Percentiles rank a stretch among this genome's conserved stretches.
These are phyloP conservation scores for Lepidocyrtinus sp. DNA, from an alignment of 2,888 invertebrate species.

Conservation along the genomic window DNA sequence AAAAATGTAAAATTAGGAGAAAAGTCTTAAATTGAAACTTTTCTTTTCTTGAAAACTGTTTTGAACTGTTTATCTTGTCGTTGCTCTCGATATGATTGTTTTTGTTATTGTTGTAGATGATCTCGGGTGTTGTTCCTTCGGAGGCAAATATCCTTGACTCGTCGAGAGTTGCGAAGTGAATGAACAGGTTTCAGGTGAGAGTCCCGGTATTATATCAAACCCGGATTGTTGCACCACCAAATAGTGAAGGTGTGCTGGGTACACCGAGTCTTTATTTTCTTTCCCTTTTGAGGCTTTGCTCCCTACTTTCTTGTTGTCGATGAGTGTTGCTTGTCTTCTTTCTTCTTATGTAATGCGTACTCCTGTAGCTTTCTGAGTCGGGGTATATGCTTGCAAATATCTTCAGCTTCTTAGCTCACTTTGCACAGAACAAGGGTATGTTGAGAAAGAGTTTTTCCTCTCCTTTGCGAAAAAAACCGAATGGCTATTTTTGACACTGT, in stretches of 20 bases:
- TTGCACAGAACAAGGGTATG: too few relatives aligned
- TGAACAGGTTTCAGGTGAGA: conserved; percentile 64
- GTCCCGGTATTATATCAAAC: conserved; percentile 64
- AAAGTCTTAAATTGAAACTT: conserved; percentile 5
- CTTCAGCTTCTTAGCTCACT: too few relatives aligned
- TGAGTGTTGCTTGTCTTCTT: conserved; percentile 2
- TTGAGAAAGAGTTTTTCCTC: too few relatives aligned
- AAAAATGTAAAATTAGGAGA: background rate
- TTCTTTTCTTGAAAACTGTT: too few relatives aligned
- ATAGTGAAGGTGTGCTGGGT: background rate
- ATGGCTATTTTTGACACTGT: too few relatives aligned
- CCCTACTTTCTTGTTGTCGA: conserved; percentile 24
- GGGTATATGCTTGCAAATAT: too few relatives aligned
- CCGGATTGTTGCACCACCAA: conserved; percentile 52
- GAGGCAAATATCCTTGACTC: conserved; percentile 60
- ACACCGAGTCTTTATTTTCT: conserved; percentile 2
- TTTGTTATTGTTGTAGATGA: background rate
- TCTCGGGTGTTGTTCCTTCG: conserved; percentile 26
- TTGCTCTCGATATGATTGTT: background rate
- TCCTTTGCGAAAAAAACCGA: too few relatives aligned
- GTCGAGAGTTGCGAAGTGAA: conserved; percentile 63
- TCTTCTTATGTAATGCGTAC: conserved; percentile 7
- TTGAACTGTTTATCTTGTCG: background rate
- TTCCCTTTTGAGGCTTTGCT: conserved; percentile 24
- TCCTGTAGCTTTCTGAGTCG: too few relatives aligned